Evolutionary conservation across 2,888 invertebrate species (phyloP).

Genomic region (Amiota communis): DNA sequence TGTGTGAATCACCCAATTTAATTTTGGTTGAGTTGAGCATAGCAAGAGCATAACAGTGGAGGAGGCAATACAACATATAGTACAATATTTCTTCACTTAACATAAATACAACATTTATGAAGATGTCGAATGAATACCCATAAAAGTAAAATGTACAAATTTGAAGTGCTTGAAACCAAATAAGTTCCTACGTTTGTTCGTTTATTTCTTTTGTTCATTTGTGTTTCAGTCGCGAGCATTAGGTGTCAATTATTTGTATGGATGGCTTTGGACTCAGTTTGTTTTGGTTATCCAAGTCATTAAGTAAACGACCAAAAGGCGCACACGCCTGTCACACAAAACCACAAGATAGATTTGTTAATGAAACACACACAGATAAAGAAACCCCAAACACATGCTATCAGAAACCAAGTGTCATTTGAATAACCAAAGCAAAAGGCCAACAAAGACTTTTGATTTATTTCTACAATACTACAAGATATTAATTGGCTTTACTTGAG

Average conservation of each 20-base stretch:
- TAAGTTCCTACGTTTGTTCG: not conserved
- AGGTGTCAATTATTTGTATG: slow-evolving; percentile 34
- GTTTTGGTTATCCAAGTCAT: not conserved
- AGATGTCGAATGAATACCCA: slow-evolving; percentile 25
- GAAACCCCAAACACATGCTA: too few species aligned
- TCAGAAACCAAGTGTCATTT: too few species aligned
- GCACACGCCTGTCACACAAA: not conserved
- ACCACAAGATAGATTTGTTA: not conserved
- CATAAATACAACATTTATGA: slow-evolving; percentile 47
- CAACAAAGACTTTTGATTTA: slow-evolving; percentile 4
- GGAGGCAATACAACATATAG: too few species aligned
- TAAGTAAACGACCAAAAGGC: not conserved
- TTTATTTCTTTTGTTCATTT: too few species aligned
- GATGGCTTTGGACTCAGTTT: not conserved
- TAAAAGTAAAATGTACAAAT: slow-evolving; percentile 43
- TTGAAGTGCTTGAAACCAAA: slow-evolving; percentile 55
- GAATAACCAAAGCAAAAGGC: not conserved
- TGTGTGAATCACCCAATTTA: too few species aligned
- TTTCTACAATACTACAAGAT: too few species aligned
- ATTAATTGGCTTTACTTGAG: too few species aligned
- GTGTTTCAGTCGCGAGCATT: not conserved
- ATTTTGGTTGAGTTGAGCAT: too few species aligned
- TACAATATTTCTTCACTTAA: too few species aligned
- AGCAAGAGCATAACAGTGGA: too few species aligned
- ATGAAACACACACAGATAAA: not conserved